Base-by-base conservation (phyloP, 2,888 invertebrate genomes). In the Norana najaformis region DNA sequence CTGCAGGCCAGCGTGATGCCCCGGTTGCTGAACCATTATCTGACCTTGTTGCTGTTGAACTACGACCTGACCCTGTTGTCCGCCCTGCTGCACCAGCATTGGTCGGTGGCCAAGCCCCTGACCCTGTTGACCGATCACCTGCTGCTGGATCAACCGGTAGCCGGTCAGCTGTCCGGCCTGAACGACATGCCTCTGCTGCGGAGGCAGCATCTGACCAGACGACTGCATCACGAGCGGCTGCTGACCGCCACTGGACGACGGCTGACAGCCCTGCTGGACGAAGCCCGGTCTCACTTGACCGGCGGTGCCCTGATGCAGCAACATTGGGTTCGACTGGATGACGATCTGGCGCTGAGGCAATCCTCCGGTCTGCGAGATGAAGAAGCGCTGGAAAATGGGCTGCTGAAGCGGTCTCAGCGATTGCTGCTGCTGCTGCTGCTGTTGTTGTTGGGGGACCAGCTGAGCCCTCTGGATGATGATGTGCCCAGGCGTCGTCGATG, bases 401-500 rank as follows among this genome's bases (percentile, higher is more conserved):
- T 37, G 89, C 90, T 89, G 90, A 39, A 85, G 85, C 34, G 83
- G 89, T n/a, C 89, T 23, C 14, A 37, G 88, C 18, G 34, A 88
- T 23, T 69, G 90, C 88, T 47, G 90, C 16, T 18, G 20, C 38
- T 34, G 91, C 88, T n/a, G 90, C 88, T 89, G 89, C 85, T 91
- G 90, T 41, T 91, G 90, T 83, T 89, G 91, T 69, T 91, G 91
- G 53, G 91, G 89, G 47, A 92, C 96, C 92, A 96, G 95, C 93
- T 96, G 96, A 93, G 95, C 95, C 91, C 96, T 96, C 93, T 96
- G 96, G 85, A 85, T 85, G 85, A 85, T 85, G 85, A 85, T 85
- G 36, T 37, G 85, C 30, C 85, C 85, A 30, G 85, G 85, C 0
- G 85, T 37, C 20, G 85, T 85, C 18, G 85, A 23, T 18, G 85